A percentile compares a stretch with the other conserved stretches of the same genome.
Evolutionary conservation across 2,113 vertebrate species (phyloP).

Genomic region (Butastur rufipennis): DNA sequence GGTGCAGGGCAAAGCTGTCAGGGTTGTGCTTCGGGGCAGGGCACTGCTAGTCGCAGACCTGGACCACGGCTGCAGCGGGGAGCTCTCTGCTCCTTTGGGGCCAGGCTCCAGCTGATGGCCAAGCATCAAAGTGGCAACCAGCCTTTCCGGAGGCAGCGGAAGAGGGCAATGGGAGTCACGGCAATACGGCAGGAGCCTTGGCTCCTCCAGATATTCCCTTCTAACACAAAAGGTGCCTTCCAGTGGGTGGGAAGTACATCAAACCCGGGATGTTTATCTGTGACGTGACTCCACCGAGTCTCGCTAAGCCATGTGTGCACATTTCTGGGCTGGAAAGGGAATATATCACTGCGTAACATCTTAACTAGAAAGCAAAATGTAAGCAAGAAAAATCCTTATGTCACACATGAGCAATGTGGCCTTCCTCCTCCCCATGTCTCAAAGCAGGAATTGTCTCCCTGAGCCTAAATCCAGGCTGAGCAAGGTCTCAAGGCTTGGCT

Average conservation of each 20-base stretch:
- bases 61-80: background rate
- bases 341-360: background rate
- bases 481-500: background rate
- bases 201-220: background rate
- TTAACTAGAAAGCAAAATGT: background rate
- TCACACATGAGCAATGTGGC: background rate
- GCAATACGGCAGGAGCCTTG: background rate
- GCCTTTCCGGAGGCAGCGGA: background rate
- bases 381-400: background rate
- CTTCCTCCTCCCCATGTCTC: background rate
- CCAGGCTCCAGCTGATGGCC: background rate
- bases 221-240: background rate
- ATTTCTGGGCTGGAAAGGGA: background rate
- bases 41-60: background rate
- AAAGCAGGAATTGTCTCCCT: background rate
- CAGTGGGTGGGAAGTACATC: background rate
- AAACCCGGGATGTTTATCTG: background rate
- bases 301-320: background rate
- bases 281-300: fast-evolving
- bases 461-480: background rate
- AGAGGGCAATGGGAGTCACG: too few relatives aligned
- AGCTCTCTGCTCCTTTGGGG: background rate
- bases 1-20: too few relatives aligned
- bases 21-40: background rate
- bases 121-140: fast-evolving